Percentiles rank a stretch among this genome's conserved stretches.
These are phyloP conservation scores for Fistularia commersonii DNA, from an alignment of 2,797 vertebrate genomes.

Conservation along the genomic window DNA sequence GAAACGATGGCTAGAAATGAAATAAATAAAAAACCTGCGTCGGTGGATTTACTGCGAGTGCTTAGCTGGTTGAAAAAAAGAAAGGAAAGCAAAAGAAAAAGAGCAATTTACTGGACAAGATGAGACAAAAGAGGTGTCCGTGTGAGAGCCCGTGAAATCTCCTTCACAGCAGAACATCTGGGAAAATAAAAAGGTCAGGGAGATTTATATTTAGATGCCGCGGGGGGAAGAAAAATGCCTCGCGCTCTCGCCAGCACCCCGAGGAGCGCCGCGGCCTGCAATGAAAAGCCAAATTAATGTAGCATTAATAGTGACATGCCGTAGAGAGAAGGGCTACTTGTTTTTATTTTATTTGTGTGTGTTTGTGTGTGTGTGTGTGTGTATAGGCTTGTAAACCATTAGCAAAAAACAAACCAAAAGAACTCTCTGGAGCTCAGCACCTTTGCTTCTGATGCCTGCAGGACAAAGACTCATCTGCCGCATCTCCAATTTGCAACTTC, in stretches of 20 bases:
- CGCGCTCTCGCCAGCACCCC: slow-evolving; percentile 29
- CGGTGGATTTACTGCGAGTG: too few species aligned
- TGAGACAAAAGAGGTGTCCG: slow-evolving; percentile 36
- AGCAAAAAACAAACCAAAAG: neutral
- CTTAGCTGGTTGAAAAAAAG: neutral
- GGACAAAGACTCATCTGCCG: too few species aligned
- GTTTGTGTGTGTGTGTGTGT: too few species aligned
- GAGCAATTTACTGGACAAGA: slow-evolving; percentile 46
- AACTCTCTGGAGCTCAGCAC: too few species aligned
- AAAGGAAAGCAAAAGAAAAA: slow-evolving; percentile 32
- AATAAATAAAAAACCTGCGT: too few species aligned
- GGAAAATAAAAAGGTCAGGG: slow-evolving; percentile 66
- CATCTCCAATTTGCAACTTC: too few species aligned
- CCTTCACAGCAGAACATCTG: slow-evolving; percentile 61
- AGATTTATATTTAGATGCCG: slow-evolving; percentile 68
- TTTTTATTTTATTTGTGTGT: too few species aligned
- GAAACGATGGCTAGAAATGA: too few species aligned
- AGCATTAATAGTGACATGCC: slow-evolving; percentile 48
- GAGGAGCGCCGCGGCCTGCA: slow-evolving; percentile 35
- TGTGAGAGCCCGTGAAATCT: slow-evolving; percentile 62
- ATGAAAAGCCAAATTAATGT: slow-evolving; percentile 44
- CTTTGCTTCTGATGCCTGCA: too few species aligned
- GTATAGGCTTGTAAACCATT: neutral
- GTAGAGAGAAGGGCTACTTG: slow-evolving; percentile 29
- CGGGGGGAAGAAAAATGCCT: slow-evolving; percentile 36